A percentile compares a stretch with the other conserved stretches of the same genome.
Evolutionary conservation across 1,140 invertebrate species (phyloP).

Genomic region (Magallana angulata): DNA sequence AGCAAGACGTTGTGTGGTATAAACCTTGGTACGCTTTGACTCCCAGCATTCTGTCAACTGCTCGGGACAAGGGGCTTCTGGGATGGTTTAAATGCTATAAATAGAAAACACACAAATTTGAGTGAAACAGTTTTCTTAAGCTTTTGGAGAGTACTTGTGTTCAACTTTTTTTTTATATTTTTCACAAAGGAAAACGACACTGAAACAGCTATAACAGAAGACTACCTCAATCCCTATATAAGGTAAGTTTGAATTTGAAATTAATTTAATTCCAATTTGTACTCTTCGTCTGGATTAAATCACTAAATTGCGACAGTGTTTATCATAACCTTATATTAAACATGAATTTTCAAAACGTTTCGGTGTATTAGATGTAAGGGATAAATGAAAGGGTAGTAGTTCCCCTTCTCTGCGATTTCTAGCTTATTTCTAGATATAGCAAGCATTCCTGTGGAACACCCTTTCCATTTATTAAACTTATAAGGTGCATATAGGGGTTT

Average conservation of each 20-base stretch:
- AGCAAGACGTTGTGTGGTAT: neutral
- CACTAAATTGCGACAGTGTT: neutral
- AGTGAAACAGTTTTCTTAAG: neutral
- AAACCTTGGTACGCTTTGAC: constrained; percentile 13
- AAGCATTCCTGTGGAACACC: too few species aligned
- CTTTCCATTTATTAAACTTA: too few species aligned
- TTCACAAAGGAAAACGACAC: neutral
- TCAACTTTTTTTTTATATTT: neutral
- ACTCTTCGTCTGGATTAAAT: neutral
- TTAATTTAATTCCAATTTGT: too few species aligned
- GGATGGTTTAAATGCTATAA: constrained; percentile 27
- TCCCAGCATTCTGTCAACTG: neutral
- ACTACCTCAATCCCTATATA: neutral
- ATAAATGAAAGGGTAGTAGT: too few species aligned
- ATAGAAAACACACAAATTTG: neutral
- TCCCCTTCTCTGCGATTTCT: too few species aligned
- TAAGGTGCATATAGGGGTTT: too few species aligned
- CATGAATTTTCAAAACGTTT: too few species aligned
- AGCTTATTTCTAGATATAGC: too few species aligned
- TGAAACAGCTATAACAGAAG: neutral
- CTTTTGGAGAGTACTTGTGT: constrained; percentile 6
- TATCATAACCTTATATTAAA: too few species aligned
- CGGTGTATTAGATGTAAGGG: too few species aligned
- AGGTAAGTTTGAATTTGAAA: neutral
- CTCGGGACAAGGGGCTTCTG: neutral